Base-by-base conservation (phyloP, 2,888 invertebrate species). In the Pyralis farinalis region DNA sequence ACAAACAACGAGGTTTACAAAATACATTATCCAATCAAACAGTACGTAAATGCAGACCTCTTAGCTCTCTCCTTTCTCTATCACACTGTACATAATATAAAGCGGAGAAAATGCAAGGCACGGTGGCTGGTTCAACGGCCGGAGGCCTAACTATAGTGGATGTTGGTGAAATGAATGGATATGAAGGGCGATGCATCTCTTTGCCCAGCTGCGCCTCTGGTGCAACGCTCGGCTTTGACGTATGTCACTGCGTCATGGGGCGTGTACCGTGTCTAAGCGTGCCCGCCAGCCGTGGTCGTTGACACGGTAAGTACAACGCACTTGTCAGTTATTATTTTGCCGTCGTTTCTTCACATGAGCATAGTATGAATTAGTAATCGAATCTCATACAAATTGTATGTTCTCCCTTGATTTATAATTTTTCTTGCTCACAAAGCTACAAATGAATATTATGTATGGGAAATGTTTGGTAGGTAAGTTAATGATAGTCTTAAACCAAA, bases 161-260 rank as follows among this genome's bases (percentile, higher is more conserved):
- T 43, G 39, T 22, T 10, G 58, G 53, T 28, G 36, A 34, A 56
- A 63, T 55, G 61, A 46, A 51, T 42, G 42, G 47, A 40, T 20
- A 22, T 40, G 49, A 53, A 54, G 53, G 57, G 56, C 58, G 52
- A 47, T 72, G 71, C 72, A 75, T 60, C 71, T 79, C 75, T 69
- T 59, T 34, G 48, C 43, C 34, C 35, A 43, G 58, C 74, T 87
- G 86, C 46, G 49, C 36, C 49, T 75, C 81, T 82, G 72, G 83
- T 87, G 74, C 71, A 72, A 42, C 62, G 66, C 71, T 72, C 76
- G 71, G 60, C 66, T 70, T 83, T 86, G 87, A 87, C 87, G 87
- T 86, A 86, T 85, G 86, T 86, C 83, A 85, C 76, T 80, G 86
- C 84, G 77, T 77, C 76, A 68, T 71, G 75, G 77, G 74, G 75